phyloP scores from a whole-genome alignment of 1,140 invertebrate species.

The Drosophila nebulosa region DNA sequence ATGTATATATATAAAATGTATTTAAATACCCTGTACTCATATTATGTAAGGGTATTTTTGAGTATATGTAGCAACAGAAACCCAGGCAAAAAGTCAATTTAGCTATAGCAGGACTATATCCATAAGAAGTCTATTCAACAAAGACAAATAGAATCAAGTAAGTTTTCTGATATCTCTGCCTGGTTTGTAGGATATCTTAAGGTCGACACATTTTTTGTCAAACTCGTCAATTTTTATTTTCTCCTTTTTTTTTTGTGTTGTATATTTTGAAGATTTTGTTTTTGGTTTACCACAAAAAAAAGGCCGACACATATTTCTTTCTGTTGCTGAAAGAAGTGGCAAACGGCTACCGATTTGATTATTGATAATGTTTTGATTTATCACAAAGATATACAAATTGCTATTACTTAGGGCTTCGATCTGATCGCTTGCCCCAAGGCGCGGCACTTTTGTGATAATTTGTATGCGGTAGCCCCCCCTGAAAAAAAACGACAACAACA shows the following conservation, averaged over 20 bases:
- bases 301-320: slow-evolving; percentile 47
- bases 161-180: background rate
- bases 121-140: too few relatives aligned
- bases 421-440: slow-evolving; percentile 46
- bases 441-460: slow-evolving; percentile 46
- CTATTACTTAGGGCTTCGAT: slow-evolving; percentile 29
- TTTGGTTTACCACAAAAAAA: slow-evolving; percentile 63
- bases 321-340: slow-evolving; percentile 54
- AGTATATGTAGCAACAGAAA: background rate
- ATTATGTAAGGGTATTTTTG: slow-evolving; percentile 13
- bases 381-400: slow-evolving; percentile 76
- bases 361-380: slow-evolving; percentile 79
- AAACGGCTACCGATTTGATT: slow-evolving; percentile 78
- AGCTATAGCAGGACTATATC: too few relatives aligned
- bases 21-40: slow-evolving; percentile 4
- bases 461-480: slow-evolving; percentile 42
- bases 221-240: background rate
- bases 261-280: background rate
- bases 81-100: too few relatives aligned
- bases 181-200: background rate
- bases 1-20: slow-evolving; percentile 5
- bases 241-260: slow-evolving; percentile 6
- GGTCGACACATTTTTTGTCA: background rate
- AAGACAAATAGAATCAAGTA: too few relatives aligned
- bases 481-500: background rate